Evolutionary conservation across 1,140 invertebrate species (phyloP), one percentile per base, ranked within the genome.

Genomic region (Drosophila subpulchrella): DNA sequence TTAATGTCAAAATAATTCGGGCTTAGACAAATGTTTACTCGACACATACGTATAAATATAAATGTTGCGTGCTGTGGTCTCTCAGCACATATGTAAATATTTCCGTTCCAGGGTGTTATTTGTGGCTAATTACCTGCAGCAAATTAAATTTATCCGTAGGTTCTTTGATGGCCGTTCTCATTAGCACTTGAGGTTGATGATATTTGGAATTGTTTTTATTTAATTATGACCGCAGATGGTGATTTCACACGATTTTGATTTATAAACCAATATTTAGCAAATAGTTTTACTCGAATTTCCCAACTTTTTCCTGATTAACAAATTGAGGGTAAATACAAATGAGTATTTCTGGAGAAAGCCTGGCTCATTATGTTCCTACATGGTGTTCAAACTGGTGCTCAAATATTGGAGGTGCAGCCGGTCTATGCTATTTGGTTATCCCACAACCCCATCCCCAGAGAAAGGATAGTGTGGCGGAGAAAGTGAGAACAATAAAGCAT

Each of bases 91-190:
- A 47, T 65, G 50, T 32, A 70, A 6, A 58, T 44, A 38, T 44
- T 54, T 50, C 34, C 50, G 44, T 41, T 63, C 47, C 15, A 15
- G 54, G n/a, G 34, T 59, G 61, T 51, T 65, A 67, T 73, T 80
- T 67, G 73, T 58, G 76, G 60, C 32, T 53, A 83, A 71, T 84
- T 76, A 71, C 55, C 17, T 48, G 48, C 70, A 46, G 60, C 46
- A 32, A 58, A 75, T 66, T 44, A n/a, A 65, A 75, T 58, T 58
- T 39, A 27, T 24, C 38, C 38, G 17, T 41, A 20, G 12, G 2
- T 38, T 27, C 34, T 70, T 48, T 50, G 42, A 50, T 38, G 36
- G 36, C n/a, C 30, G 62, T 48, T 62, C 15, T 38, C 48, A 36
- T 20, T 42, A 13, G 7, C 38, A 20, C 41, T 60, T 34, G 15